Conservation (phyloP, 2,797 vertebrate species). For the Periparus ater region DNA sequence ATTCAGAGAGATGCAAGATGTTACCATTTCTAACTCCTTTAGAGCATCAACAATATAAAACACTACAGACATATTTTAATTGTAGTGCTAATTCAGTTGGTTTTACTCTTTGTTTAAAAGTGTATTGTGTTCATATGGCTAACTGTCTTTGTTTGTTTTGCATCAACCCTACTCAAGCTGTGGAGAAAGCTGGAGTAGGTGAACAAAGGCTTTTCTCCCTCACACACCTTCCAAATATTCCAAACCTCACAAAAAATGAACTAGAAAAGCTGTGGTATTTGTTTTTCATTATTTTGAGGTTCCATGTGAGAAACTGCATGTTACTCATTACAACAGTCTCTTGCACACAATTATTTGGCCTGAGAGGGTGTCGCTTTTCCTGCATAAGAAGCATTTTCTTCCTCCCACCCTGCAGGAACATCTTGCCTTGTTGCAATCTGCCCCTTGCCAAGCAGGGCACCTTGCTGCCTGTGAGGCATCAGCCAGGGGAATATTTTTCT, state of each 20-base stretch:
- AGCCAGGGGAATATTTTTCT: neutral
- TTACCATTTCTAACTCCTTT: neutral
- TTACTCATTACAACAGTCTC: neutral
- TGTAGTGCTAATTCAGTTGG: neutral
- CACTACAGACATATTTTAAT: neutral
- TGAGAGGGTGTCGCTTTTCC: neutral
- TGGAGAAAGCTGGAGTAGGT: neutral
- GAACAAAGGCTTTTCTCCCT: neutral
- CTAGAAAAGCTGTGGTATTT: neutral
- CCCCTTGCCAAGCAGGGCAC: neutral
- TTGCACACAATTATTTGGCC: fast-evolving
- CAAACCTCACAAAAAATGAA: neutral
- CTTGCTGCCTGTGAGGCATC: neutral
- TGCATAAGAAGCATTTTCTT: neutral
- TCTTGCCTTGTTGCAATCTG: neutral
- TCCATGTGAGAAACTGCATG: neutral
- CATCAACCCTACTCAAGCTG: neutral
- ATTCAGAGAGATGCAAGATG: neutral
- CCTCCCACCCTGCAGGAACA: neutral
- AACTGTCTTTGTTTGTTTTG: neutral
- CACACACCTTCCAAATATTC: neutral
- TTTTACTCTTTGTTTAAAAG: slow-evolving; percentile 1
- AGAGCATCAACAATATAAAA: neutral
- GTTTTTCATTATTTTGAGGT: neutral
- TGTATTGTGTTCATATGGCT: neutral